Evolutionary conservation across 2,888 invertebrate species (phyloP).

Genomic region (Pocota personata): DNA sequence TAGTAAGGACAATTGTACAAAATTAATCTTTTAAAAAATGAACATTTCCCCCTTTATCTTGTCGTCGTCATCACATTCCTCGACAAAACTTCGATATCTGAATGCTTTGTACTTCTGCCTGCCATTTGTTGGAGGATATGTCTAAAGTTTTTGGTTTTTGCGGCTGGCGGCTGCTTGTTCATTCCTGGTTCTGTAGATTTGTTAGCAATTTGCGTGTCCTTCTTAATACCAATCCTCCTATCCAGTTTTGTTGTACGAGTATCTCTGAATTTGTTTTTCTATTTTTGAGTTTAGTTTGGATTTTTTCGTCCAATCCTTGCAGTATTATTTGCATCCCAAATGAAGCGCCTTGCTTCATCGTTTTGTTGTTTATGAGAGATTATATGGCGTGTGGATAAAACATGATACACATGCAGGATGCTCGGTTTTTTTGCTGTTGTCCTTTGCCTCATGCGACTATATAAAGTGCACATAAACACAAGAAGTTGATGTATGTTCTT

Average conservation of each 20-base stretch:
- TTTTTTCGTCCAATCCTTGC: conserved; percentile 11
- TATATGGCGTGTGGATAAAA: conserved; percentile 45
- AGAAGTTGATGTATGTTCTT: conserved; percentile 62
- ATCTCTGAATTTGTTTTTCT: background rate
- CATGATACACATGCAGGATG: conserved; percentile 38
- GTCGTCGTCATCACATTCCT: conserved; percentile 34
- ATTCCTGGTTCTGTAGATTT: conserved; percentile 40
- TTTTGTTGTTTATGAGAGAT: conserved; percentile 45
- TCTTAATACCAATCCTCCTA: conserved; percentile 13
- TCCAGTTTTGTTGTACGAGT: background rate
- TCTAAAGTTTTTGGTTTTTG: conserved; percentile 60
- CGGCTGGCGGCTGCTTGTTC: conserved; percentile 58
- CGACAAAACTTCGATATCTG: conserved; percentile 56
- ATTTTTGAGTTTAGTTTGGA: background rate
- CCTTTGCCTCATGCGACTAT: conserved; percentile 21
- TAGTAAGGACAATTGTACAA: conserved; percentile 30
- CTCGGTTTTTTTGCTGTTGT: conserved; percentile 27
- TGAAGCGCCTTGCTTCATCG: background rate
- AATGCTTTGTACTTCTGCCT: conserved; percentile 44
- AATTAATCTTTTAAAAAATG: conserved; percentile 55
- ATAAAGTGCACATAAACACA: conserved; percentile 51
- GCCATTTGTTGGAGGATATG: conserved; percentile 59
- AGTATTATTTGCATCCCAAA: conserved; percentile 51
- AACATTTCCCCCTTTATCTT: conserved; percentile 28
- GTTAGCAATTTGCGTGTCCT: conserved; percentile 60